phyloP scores from a whole-genome alignment of 2,888 invertebrate species.

The Sceliomorpha sp. region DNA sequence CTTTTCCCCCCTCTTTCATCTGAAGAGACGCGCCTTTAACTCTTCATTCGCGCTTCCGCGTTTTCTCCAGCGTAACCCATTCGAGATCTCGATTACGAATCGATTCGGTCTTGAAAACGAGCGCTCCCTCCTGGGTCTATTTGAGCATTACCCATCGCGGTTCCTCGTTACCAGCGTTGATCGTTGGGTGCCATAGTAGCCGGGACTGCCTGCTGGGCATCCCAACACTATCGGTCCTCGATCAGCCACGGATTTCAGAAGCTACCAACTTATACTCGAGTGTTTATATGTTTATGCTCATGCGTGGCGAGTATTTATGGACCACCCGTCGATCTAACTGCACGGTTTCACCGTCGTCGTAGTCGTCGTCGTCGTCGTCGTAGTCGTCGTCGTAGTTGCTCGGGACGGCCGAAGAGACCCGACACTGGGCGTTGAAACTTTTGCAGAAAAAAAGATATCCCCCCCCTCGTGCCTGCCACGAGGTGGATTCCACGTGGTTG shows the following conservation, averaged over 20 bases:
- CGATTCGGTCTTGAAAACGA: conserved; percentile 51
- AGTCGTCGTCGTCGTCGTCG: too few species aligned
- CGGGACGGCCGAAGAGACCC: conserved; percentile 1
- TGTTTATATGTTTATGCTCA: conserved; percentile 72
- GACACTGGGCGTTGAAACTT: conserved; percentile 8
- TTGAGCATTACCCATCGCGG: conserved; percentile 62
- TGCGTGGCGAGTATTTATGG: conserved; percentile 73
- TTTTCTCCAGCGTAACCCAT: conserved; percentile 9
- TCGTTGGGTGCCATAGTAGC: conserved; percentile 69
- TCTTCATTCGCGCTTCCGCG: conserved; percentile 22
- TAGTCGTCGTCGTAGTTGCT: too few species aligned
- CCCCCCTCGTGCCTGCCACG: not conserved
- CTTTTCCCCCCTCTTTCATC: too few species aligned
- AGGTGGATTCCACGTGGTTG: conserved; percentile 1
- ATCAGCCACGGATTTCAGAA: conserved; percentile 78
- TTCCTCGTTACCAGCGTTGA: conserved; percentile 72
- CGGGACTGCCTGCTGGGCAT: conserved; percentile 72
- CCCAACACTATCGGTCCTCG: conserved; percentile 75
- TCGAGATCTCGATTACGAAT: conserved; percentile 37
- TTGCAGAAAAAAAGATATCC: not conserved
- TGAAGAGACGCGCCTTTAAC: conserved; percentile 14
- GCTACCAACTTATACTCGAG: conserved; percentile 73
- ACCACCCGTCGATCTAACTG: conserved; percentile 66
- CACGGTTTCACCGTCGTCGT: conserved; percentile 40
- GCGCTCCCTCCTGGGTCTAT: conserved; percentile 35